Evolutionary conservation across 2,113 vertebrate species (phyloP).

Genomic region (Serilophus lunatus): DNA sequence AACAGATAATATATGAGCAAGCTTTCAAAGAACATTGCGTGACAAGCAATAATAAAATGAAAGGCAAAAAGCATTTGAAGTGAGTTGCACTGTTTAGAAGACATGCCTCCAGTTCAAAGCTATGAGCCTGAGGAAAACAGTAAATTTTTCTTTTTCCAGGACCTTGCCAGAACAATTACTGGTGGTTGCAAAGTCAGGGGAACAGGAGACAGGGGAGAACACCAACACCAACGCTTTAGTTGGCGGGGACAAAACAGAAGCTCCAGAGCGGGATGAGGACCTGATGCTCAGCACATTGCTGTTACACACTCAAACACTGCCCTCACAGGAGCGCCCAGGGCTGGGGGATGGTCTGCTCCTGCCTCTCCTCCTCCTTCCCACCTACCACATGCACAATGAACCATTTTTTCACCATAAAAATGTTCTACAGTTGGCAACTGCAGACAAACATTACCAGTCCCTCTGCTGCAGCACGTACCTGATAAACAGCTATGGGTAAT

Average conservation of each 20-base stretch:
- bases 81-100: slow-evolving; percentile 83
- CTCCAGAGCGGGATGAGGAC: slow-evolving; percentile 33
- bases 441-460: not conserved
- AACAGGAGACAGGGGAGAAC: slow-evolving; percentile 65
- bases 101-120: slow-evolving; percentile 81
- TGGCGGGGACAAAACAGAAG: slow-evolving; percentile 43
- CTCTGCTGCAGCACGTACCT: not conserved
- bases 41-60: slow-evolving; percentile 85
- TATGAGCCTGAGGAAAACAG: slow-evolving; percentile 76
- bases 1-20: slow-evolving; percentile 89
- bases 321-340: not conserved
- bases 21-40: slow-evolving; percentile 83
- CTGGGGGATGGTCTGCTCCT: not conserved
- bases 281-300: not conserved
- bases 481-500: fast-evolving
- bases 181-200: slow-evolving; percentile 60
- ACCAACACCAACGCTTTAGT: slow-evolving; percentile 42
- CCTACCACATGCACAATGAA: fast-evolving
- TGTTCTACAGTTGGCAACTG: fast-evolving
- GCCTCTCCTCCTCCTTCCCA: not conserved
- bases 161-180: slow-evolving; percentile 59
- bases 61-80: slow-evolving; percentile 84
- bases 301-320: slow-evolving; percentile 69
- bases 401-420: fast-evolving
- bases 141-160: slow-evolving; percentile 62